Conservation (phyloP, 92 coral and sea anemone species). For the Micromussa lordhowensis region DNA sequence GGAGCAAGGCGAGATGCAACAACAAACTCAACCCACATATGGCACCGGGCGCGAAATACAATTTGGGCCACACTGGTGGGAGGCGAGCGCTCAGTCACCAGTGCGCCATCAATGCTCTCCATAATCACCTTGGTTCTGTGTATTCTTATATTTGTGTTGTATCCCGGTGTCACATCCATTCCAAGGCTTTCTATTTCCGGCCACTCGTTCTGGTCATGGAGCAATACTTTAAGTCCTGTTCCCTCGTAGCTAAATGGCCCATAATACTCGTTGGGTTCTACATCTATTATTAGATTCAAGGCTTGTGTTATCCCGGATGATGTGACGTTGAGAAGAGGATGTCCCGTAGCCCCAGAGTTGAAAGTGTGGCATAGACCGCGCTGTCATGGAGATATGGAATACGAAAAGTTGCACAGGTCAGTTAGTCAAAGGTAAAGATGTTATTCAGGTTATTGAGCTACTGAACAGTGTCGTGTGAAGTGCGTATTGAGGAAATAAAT, state of each 20-base stretch:
- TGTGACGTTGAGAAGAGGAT: constrained; percentile 31
- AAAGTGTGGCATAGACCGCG: constrained; percentile 73
- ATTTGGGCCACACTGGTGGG: too few species aligned
- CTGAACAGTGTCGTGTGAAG: too few species aligned
- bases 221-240: constrained; percentile 57
- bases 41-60: too few species aligned
- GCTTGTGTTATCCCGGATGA: constrained; percentile 30
- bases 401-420: neutral
- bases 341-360: constrained; percentile 65
- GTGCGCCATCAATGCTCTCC: too few species aligned
- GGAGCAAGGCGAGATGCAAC: too few species aligned
- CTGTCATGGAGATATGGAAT: constrained; percentile 2
- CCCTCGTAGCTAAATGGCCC: constrained; percentile 45
- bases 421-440: too few species aligned
- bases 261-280: constrained; percentile 66
- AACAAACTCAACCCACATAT: too few species aligned
- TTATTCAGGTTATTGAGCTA: too few species aligned
- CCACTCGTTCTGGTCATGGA: constrained; percentile 54
- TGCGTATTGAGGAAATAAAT: too few species aligned
- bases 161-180: constrained; percentile 52
- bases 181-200: constrained; percentile 47
- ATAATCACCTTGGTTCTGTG: constrained; percentile 41
- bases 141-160: constrained; percentile 41
- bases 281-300: constrained; percentile 46
- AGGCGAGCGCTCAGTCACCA: too few species aligned